Evolutionary conservation across 2,797 vertebrate genomes (phyloP), one percentile per base, ranked within the genome.

Genomic region (Neosilurus mollespiculum): DNA sequence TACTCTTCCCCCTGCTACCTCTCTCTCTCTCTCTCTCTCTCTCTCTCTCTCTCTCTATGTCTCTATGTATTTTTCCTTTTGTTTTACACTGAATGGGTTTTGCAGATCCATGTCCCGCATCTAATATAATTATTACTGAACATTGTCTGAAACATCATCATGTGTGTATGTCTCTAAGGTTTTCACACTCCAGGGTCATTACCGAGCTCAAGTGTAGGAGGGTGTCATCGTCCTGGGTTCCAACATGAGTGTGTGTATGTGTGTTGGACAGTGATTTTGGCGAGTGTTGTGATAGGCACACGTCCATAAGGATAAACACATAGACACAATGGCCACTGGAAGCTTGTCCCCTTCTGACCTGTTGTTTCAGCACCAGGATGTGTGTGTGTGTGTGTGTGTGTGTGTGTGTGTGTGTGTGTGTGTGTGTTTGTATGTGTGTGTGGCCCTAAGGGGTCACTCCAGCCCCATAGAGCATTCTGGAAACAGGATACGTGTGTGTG

Each of bases 251-350:
- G 81, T 79, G 65, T 83, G 81, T 66, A 83, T 84, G 81, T 54
- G 80, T 83, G 61, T 69, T 59, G 78, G 90, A 90, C 51, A 30
- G 49, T 30, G 88, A 87, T 87, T 80, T 86, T 69, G 84, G 84
- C 78, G 54, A 86, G 87, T 90, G 84, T 80, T 84, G 80, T 69
- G 83, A 89, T 75, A 56, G 51, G 71, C 71, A 75, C 56, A 81
- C 73, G 88, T 88, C 87, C 87, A 86, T 51, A 49, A 81, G 65
- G 61, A 87, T 88, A 88, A 90, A 90, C 83, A 85, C 30, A 79
- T 54, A 59, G 69, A 84, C 82, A 87, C 87, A 85, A 80, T 85
- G 77, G 83, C 70, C 58, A 20, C 69, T 72, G 53, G 58, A 54
- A 67, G 58, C 80, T 66, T 61, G 64, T 83, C 69, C 82, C 75